Base-by-base conservation (phyloP, 1,140 invertebrate species). In the Leptinotarsa texana region DNA sequence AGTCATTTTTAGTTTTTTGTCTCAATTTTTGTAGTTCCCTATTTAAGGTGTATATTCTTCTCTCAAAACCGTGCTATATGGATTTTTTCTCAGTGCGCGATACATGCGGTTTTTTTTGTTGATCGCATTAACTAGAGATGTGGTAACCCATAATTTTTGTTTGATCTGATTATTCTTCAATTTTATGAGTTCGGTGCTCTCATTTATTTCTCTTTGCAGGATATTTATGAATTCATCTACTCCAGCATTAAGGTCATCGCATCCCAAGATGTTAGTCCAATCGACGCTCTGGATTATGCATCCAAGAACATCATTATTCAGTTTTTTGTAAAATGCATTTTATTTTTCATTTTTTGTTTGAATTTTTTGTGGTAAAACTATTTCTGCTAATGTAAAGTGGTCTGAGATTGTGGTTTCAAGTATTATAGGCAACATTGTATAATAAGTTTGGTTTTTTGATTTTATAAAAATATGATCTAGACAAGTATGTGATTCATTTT, bases 51-150 rank as follows among this genome's bases (percentile, higher is more conserved):
- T 27, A 4, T 27, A 27, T 27, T 27, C 24, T 27, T 4, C 3
- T 27, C 0, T 27, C 3, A 27, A 5, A 27, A 27, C 24, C 4
- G 24, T 1, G 24, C 4, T 27, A 27, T 5, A 0, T 5, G 24
- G 3, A 27, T 27, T 4, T 27, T 0, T 27, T 27, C 24, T 27
- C 24, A 4, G 24, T 27, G 24, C 3, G 4, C 4, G 24, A 27
- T 27, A 27, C 24, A 63, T 2, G 18, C 63, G 13, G 6, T 63
- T 63, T 63, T 63, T 63, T 63, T 63, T 63, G 18, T 63, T 63
- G 3, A 24, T 18, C 0, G 63, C 13, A 63, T 21, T 21, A 5
- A 17, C 13, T 24, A 63, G 13, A 18, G 18, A 21, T 63, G 2
- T 63, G 63, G 63, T 63, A 13, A 63, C 18, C 63, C 63, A 63